Base-by-base conservation (phyloP, 2,888 invertebrate species). In the Euclidia mi region DNA sequence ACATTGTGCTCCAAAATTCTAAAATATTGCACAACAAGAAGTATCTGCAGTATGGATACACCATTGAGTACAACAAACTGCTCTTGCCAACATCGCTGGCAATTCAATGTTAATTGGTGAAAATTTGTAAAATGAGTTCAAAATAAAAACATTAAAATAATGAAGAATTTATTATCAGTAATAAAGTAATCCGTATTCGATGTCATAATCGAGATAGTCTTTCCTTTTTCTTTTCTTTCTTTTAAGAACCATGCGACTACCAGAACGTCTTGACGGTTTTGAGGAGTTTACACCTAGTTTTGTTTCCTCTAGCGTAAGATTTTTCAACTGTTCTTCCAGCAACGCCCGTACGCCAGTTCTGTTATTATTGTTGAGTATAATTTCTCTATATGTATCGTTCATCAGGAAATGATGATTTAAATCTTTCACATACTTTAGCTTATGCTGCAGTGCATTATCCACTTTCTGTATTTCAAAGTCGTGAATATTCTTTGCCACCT, bases 301-400 rank as follows among this genome's bases (percentile, higher is more conserved):
- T 7, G 20, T 7, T 25, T 25, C 6, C 6, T 25, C 7, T 25
- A 0, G 1, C 20, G 7, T 0, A 25, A 25, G 1, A 1, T 2
- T 25, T 7, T 25, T 3, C 7, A 25, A 0, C 20, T 25, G 3
- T 25, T 3, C 7, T 25, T 25, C 20, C 7, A 25, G 7, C 20
- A 25, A 25, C 20, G 7, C 7, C 20, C 20, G 20, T 7, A 25
- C 6, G 20, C n/a, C n/a, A 29, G 25, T 17, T 31, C 37, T 37
- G 0, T 25, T 15, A 40, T 1, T 29, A 25, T n/a, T 9, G n/a
- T 3, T 3, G 2, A 37, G 7, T 28, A 48, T 0, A 10, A 55
- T 25, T 2, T 55, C 28, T 12, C 48, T 55, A 43, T 48, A 55
- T 1, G 55, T 48, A 0, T 20, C 32, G 12, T 55, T 48, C 6